A percentile compares a stretch with the other conserved stretches of the same genome.
Evolutionary conservation across 2,113 vertebrate genomes (phyloP).

Genomic region (Tupaia tana): DNA sequence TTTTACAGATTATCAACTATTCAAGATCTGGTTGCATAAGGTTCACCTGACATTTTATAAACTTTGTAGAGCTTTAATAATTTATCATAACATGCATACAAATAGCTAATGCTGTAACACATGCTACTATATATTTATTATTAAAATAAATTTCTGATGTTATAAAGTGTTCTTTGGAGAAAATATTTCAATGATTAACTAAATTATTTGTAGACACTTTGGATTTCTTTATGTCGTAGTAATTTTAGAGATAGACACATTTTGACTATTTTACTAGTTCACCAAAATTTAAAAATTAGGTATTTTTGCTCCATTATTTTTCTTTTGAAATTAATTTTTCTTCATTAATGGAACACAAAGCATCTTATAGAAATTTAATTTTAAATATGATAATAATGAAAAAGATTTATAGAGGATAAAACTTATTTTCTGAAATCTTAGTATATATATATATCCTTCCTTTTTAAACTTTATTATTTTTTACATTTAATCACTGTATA

Average conservation of each 20-base stretch:
- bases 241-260: neutral
- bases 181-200: neutral
- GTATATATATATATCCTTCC: too few species aligned
- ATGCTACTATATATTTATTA: neutral
- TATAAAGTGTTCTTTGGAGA: neutral
- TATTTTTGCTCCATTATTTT: neutral
- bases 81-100: neutral
- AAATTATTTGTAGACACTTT: neutral
- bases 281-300: neutral
- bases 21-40: neutral
- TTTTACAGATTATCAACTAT: neutral
- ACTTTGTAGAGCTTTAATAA: neutral
- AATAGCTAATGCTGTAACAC: neutral
- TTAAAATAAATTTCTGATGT: neutral
- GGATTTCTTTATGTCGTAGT: neutral
- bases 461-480: too few species aligned
- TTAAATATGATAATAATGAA: too few species aligned
- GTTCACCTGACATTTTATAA: neutral
- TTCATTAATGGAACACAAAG: too few species aligned
- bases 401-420: too few species aligned
- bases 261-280: neutral
- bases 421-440: too few species aligned
- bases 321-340: too few species aligned
- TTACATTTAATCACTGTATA: too few species aligned
- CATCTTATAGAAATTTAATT: too few species aligned